Percentiles rank a stretch among this genome's conserved stretches.
These are phyloP conservation scores for Hydriomena furcata DNA, from an alignment of 2,888 invertebrate genomes.

Conservation along the genomic window DNA sequence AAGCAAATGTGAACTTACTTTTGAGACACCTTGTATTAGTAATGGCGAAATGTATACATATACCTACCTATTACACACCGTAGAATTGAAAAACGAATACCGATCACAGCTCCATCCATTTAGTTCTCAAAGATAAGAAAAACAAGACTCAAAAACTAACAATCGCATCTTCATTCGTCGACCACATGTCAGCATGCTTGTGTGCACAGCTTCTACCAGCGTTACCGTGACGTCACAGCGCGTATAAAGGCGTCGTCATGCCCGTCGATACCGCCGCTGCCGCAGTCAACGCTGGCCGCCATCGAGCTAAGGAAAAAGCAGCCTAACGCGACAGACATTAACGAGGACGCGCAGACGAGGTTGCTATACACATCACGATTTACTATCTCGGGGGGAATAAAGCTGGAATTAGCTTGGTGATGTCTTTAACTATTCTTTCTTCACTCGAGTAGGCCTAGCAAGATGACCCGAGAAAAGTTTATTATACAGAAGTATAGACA, in stretches of 20 bases:
- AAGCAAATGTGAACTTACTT: no score
- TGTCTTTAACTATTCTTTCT: no score
- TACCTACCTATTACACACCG: no score
- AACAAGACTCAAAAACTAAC: conserved; percentile 10
- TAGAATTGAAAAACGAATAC: neutral
- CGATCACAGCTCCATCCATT: neutral
- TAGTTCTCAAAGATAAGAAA: neutral
- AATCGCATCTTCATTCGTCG: conserved; percentile 20
- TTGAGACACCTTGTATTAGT: no score
- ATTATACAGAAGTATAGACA: no score
- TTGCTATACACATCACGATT: conserved; percentile 58
- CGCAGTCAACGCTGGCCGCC: conserved; percentile 64
- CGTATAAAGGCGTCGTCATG: conserved; percentile 94
- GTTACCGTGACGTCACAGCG: conserved; percentile 93
- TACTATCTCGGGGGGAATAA: conserved; percentile 3
- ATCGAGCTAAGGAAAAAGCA: conserved; percentile 63
- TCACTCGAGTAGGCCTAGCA: no score
- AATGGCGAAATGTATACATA: no score
- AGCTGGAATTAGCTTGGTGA: conserved; percentile 11
- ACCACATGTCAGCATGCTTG: conserved; percentile 44
- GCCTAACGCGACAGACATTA: conserved; percentile 65
- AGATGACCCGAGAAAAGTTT: no score
- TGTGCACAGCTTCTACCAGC: conserved; percentile 92
- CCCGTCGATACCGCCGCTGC: conserved; percentile 87
- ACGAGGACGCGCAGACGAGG: conserved; percentile 74